phyloP scores from a whole-genome alignment of 2,797 vertebrate genomes.

The Anabacerthia variegaticeps region DNA sequence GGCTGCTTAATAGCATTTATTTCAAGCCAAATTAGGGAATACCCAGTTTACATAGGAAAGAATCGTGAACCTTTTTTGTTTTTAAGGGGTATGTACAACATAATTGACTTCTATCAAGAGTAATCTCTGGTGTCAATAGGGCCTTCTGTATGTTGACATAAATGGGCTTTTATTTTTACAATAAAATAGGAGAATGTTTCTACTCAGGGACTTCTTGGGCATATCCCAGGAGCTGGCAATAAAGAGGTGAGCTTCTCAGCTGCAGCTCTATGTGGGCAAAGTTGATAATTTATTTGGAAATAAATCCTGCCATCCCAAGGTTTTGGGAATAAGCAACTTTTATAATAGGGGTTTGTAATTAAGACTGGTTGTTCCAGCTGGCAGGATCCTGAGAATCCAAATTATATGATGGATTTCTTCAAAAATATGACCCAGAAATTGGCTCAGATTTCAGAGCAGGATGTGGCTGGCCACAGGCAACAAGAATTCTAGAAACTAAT shows the following conservation, averaged over 20 bases:
- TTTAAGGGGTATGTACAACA: not conserved
- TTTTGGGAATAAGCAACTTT: not conserved
- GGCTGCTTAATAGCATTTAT: constrained; percentile 3
- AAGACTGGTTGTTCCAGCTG: not conserved
- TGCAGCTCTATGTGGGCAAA: not conserved
- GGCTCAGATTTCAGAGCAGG: not conserved
- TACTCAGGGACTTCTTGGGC: not conserved
- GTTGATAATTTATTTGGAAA: not conserved
- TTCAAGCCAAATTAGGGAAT: not conserved
- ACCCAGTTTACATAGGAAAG: not conserved
- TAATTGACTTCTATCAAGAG: not conserved
- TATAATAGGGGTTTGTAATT: not conserved
- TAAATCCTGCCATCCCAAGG: not conserved
- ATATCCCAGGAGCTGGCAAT: not conserved
- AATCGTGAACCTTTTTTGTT: not conserved
- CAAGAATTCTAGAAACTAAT: not conserved
- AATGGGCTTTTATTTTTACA: constrained; percentile 2
- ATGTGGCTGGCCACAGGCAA: not conserved
- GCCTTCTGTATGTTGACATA: not conserved
- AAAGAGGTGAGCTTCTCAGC: not conserved
- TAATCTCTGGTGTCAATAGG: not conserved
- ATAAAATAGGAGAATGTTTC: not conserved
- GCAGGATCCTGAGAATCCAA: not conserved
- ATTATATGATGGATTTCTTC: not conserved
- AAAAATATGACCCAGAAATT: not conserved